Percentiles rank a stretch among this genome's conserved stretches.
These are phyloP conservation scores for Helicoverpa assulta DNA, from an alignment of 2,888 invertebrate genomes.

Conservation along the genomic window DNA sequence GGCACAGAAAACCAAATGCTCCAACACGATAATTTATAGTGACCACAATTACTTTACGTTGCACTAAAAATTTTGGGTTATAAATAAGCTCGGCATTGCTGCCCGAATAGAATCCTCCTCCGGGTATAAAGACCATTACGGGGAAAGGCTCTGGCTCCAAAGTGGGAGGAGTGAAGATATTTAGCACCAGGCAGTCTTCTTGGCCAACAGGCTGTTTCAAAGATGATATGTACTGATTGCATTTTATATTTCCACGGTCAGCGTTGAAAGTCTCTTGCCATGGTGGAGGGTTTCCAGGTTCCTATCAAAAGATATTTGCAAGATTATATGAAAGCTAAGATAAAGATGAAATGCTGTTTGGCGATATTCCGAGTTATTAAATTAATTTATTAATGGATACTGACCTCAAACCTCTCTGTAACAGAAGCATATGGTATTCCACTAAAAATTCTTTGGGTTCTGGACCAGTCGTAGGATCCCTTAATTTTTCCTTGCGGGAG, in stretches of 20 bases:
- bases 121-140: slow-evolving; percentile 74
- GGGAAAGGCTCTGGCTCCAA: slow-evolving; percentile 70
- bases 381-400: slow-evolving; percentile 6
- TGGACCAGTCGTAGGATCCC: slow-evolving; percentile 43
- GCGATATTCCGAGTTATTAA: not conserved
- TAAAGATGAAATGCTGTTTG: not conserved
- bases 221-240: slow-evolving; percentile 58
- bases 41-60: slow-evolving; percentile 71
- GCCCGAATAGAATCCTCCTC: slow-evolving; percentile 71
- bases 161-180: slow-evolving; percentile 75
- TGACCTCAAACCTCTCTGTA: slow-evolving; percentile 61
- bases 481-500: slow-evolving; percentile 61
- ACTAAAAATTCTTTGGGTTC: slow-evolving; percentile 57
- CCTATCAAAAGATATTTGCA: slow-evolving; percentile 46
- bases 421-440: slow-evolving; percentile 68
- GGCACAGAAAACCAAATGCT: slow-evolving; percentile 74
- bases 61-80: slow-evolving; percentile 70
- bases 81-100: slow-evolving; percentile 67
- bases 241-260: slow-evolving; percentile 51
- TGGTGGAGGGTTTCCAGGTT: slow-evolving; percentile 61
- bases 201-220: slow-evolving; percentile 55
- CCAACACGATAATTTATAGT: slow-evolving; percentile 75
- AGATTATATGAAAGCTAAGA: not conserved
- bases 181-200: slow-evolving; percentile 74
- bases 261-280: slow-evolving; percentile 65